Evolutionary conservation across 2,888 invertebrate species (phyloP), one percentile per base, ranked within the genome.

Genomic region (Idaea straminata): DNA sequence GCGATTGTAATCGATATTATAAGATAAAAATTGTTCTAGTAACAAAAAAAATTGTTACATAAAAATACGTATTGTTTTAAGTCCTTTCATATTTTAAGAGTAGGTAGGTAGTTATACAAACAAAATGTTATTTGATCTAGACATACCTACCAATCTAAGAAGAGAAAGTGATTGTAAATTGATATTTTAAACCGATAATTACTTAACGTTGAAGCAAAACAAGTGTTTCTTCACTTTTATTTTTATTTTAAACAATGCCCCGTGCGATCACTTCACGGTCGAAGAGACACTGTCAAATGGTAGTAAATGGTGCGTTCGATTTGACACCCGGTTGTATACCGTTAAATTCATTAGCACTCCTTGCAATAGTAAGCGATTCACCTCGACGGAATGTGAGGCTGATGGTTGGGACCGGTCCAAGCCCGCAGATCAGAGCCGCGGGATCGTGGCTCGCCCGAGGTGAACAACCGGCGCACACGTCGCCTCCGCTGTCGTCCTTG

Each of bases 391-490:
- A 77, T 77, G 74, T 72, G 72, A 70, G 69, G 63, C 65, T 65
- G 66, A 66, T 65, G 66, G 74, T 65, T 61, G 69, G 73, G 76
- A 74, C 80, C 84, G 84, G 85, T 85, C 81, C 79, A 71, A 79
- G 80, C 83, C 81, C 84, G 82, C 85, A 81, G 79, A 75, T 81
- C 81, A 73, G 80, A 81, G 80, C 83, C 81, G 68, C 72, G 82
- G 79, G 83, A 83, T 82, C 83, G 83, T 84, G 36, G 84, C 88
- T 84, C 86, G 82, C 72, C 66, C 81, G 89, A 88, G 91, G 91
- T 92, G 83, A 90, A 90, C 90, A 90, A 91, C 91, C 91, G 85
- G 81, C 83, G 80, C 75, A 80, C 81, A 78, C 85, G 85, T 79
- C 86, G 89, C 87, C 85, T 84, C 78, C 86, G 89, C 87, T 47